Base-by-base conservation (phyloP, 2,113 vertebrate genomes). In the Archocentrus centrarchus region DNA sequence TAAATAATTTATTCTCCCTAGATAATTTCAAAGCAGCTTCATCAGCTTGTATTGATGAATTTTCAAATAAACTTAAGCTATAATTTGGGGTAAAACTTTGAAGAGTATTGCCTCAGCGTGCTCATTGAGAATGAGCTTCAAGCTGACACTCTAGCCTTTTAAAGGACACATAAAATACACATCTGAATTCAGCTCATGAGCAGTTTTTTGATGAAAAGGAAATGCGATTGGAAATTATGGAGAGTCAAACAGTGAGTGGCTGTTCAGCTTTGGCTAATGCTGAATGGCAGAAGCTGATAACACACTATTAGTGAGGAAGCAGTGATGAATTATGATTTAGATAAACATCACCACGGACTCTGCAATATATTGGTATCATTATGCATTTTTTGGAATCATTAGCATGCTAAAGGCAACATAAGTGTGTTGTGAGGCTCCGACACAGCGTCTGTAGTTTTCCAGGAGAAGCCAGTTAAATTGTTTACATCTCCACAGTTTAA, bases 1-100 rank as follows among this genome's bases (percentile, higher is more conserved):
- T 88, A 83, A 91, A 92, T 93, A 84, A 93, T 87, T 87, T 77
- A 89, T 86, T 83, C 35, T 63, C 27, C 50, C 76, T 57, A 77
- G 59, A 85, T 85, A 27, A 86, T 87, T 85, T 89, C 59, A 58
- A 77, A 84, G 59, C 39, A 81, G 64, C 79, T 62, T 44, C 59
- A n/a, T 83, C 41, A 53, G 13, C 27, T 47, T 77, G 75, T 82
- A 81, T 90, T 84, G 73, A 85, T 68, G 89, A n/a, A 15, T 77
- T 61, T 61, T 18, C 2, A 14, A 68, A 35, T 79, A 73, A 82
- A 82, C 62, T n/a, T 50, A 20, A 84, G 61, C 57, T 50, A 37
- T 78, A 59, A 89, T 84, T 88, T 68, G 14, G 41, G 27, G 24
- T 82, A 15, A 64, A 66, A 50, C 35, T 68, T 63, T 77, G 59